Evolutionary conservation across 2,113 vertebrate genomes (phyloP), one percentile per base, ranked within the genome.

Genomic region (Aldabrachelys gigantea): DNA sequence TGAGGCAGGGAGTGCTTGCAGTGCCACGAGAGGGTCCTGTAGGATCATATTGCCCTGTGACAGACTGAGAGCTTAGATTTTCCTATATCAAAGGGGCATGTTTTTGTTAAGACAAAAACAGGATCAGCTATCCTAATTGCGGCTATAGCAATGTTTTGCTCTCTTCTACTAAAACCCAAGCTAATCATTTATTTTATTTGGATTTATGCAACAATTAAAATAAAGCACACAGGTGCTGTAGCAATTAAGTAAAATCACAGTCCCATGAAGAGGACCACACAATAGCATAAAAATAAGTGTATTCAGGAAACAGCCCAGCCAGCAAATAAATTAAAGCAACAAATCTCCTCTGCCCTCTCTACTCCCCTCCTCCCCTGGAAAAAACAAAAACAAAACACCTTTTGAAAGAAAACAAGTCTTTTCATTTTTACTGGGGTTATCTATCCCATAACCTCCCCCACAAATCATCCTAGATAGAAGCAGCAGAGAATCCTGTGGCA

Each of bases 61-160:
- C 8, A n/a, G 35, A 17, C 31, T 35, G 97, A 95, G 95, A 89
- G 35, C 89, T 49, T 57, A 49, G 94, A 53, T 94, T 97, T 93
- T 93, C 89, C 94, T 95, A 92, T 95, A 65, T 89, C 96, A 94
- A 96, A 96, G 95, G 7, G 62, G 35, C 29, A 59, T 3, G 29
- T 41, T 89, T 41, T 38, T 82, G 83, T 94, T 95, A 83, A 96
- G 96, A 95, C 93, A 97, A 96, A 96, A 87, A 10, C 90, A 96
- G 94, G 95, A 79, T 96, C 87, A 95, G 95, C 91, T 95, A 95
- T 95, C 87, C 83, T 95, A 85, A 79, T 88, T 94, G 96, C 94
- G 97, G 1, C 53, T 82, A n/a, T n/a, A 87, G 90, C 94, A 95
- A 57, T 85, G 83, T 82, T 95, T 22, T 27, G 89, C 90, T 89